These are phyloP conservation scores for Limosa lapponica DNA, from an alignment of 2,797 vertebrate genomes.

Conservation along the genomic window DNA sequence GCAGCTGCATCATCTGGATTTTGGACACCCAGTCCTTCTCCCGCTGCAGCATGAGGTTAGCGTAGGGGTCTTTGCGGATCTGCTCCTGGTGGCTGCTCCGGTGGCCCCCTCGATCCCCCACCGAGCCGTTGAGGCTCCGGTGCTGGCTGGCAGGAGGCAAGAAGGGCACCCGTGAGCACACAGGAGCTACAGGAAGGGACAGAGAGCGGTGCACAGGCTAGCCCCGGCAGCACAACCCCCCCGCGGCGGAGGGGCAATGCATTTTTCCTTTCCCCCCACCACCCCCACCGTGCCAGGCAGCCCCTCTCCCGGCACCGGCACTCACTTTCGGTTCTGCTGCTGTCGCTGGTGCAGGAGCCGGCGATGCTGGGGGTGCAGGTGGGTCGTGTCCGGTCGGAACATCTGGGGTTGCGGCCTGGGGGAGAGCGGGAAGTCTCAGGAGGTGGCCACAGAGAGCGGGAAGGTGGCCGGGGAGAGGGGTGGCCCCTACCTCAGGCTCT, in stretches of 20 bases:
- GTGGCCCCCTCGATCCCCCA: conserved; percentile 79
- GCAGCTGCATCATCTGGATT: conserved; percentile 98
- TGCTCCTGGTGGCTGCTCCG: conserved; percentile 77
- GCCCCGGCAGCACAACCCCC: background rate
- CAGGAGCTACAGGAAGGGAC: conserved; percentile 64
- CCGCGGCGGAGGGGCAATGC: background rate
- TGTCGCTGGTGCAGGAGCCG: conserved; percentile 92
- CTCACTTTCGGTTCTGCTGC: conserved; percentile 87
- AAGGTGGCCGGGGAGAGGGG: fast-evolving
- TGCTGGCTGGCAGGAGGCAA: conserved; percentile 76
- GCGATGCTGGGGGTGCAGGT: conserved; percentile 94
- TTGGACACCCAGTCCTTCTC: conserved; percentile 98
- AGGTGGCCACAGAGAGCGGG: fast-evolving
- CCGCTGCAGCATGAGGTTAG: conserved; percentile 95
- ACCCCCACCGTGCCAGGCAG: too few relatives aligned
- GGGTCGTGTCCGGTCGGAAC: conserved; percentile 91
- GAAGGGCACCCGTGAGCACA: conserved; percentile 43
- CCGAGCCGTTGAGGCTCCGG: conserved; percentile 75
- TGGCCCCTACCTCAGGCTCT: conserved; percentile 72
- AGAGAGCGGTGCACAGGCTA: conserved; percentile 59
- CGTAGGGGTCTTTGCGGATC: conserved; percentile 89
- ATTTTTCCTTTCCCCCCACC: too few relatives aligned
- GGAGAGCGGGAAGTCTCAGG: background rate
- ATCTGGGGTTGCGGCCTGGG: conserved; percentile 78
- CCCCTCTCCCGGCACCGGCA: background rate